Evolutionary conservation across 2,888 invertebrate species (phyloP).

Genomic region (Xestoiulus laeticollis): DNA sequence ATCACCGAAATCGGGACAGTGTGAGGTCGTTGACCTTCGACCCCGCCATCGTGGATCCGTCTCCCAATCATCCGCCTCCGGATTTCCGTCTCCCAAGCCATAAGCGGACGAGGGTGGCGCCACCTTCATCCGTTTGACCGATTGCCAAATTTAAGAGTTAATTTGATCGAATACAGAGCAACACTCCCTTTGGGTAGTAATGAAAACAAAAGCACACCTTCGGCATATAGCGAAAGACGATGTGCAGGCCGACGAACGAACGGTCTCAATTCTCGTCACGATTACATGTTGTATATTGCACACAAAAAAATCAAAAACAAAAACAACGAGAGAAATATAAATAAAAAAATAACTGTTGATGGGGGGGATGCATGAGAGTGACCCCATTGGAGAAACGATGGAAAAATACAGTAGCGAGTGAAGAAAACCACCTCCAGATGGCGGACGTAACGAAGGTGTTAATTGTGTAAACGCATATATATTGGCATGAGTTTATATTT

Average conservation of each 20-base stretch:
- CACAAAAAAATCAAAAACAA: not conserved
- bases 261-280: not conserved
- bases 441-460: no score
- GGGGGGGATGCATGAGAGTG: not conserved
- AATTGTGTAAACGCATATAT: no score
- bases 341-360: not conserved
- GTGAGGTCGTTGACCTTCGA: not conserved
- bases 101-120: not conserved
- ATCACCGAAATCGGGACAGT: no score
- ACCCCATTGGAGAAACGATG: not conserved
- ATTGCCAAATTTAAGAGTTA: not conserved
- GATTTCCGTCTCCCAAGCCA: not conserved
- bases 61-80: not conserved
- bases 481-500: no score
- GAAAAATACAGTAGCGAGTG: not conserved
- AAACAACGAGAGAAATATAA: not conserved
- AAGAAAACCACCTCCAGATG: not conserved
- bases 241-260: conserved; percentile 1
- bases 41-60: not conserved
- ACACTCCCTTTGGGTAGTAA: not conserved
- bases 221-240: not conserved
- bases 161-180: not conserved
- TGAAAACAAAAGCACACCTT: no score
- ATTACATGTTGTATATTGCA: no score
- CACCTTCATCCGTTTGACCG: not conserved